Evolutionary conservation across 2,113 vertebrate species (phyloP).

Genomic region (Perca schrenkii): DNA sequence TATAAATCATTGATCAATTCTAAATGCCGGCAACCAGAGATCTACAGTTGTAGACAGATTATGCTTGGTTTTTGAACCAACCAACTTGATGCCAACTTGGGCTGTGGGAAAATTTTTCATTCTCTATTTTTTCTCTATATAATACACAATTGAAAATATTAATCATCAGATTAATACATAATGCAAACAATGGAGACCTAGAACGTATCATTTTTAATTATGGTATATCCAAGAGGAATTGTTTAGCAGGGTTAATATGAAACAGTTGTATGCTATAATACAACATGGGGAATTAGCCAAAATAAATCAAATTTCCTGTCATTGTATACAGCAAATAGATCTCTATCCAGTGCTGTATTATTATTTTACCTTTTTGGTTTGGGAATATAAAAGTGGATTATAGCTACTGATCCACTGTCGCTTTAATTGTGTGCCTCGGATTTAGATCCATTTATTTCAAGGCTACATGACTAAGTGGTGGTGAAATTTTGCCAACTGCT

Average conservation of each 20-base stretch:
- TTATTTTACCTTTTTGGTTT: neutral
- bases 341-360: neutral
- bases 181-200: neutral
- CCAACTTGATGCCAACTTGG: neutral
- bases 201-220: neutral
- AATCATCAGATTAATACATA: neutral
- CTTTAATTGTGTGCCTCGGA: neutral
- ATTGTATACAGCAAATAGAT: neutral
- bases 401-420: neutral
- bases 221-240: neutral
- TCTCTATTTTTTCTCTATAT: neutral
- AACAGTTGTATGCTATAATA: neutral
- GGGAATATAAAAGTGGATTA: neutral
- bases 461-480: neutral
- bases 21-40: neutral
- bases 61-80: neutral
- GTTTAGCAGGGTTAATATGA: neutral
- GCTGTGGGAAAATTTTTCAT: neutral
- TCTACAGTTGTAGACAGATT: neutral
- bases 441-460: constrained; percentile 25
- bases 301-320: neutral
- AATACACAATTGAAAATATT: neutral
- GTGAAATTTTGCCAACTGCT: neutral
- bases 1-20: neutral
- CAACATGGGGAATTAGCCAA: neutral